These are phyloP conservation scores for Cirrhinus molitorella DNA, from an alignment of 2,797 vertebrate genomes.

Conservation along the genomic window DNA sequence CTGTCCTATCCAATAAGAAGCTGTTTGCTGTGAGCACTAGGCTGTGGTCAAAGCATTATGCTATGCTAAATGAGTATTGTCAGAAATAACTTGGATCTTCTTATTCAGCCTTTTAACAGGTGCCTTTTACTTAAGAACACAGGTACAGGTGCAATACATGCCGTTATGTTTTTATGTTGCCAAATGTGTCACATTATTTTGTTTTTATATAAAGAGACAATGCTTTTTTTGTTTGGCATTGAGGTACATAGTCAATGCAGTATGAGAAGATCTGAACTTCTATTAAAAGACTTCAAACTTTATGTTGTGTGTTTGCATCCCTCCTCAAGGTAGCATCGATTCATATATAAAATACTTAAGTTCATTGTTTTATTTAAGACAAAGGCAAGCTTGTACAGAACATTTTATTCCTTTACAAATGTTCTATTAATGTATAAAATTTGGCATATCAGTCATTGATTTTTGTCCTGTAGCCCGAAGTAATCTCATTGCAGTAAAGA, in stretches of 20 bases:
- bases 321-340: neutral
- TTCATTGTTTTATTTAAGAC: neutral
- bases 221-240: neutral
- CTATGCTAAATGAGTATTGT: neutral
- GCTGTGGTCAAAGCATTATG: neutral
- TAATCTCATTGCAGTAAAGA: neutral
- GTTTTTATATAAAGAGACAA: constrained; percentile 21
- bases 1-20: neutral
- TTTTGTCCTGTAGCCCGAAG: constrained; percentile 15
- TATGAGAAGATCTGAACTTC: constrained; percentile 4
- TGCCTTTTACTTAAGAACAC: constrained; percentile 37
- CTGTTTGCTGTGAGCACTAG: constrained; percentile 12
- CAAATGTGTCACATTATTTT: constrained; percentile 16
- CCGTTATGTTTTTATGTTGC: constrained; percentile 5
- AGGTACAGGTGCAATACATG: neutral
- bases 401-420: neutral
- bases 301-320: neutral
- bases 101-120: constrained; percentile 21
- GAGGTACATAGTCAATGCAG: neutral
- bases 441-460: constrained; percentile 1
- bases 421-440: constrained; percentile 17
- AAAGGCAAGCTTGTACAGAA: neutral
- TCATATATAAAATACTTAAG: neutral
- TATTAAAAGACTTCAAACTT: constrained; percentile 25
- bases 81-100: neutral